Evolutionary conservation across 1,140 invertebrate species (phyloP).

Genomic region (Aphelenchoides fujianensis): DNA sequence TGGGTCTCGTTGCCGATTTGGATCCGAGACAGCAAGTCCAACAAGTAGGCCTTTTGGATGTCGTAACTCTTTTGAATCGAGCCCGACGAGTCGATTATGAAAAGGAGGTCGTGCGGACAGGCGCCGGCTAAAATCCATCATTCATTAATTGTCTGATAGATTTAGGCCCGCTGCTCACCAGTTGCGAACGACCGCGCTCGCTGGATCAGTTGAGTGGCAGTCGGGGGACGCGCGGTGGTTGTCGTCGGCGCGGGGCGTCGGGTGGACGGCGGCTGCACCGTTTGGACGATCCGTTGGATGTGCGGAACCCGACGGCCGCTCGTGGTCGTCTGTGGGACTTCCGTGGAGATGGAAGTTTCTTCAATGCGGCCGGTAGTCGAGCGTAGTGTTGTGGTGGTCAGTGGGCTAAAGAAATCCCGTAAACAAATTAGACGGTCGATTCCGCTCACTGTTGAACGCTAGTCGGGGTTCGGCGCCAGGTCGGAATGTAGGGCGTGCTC

Average conservation of each 20-base stretch:
- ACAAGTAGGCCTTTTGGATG: conserved; percentile 48
- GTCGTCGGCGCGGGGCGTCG: too few relatives aligned
- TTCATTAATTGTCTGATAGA: too few relatives aligned
- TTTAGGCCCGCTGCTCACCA: too few relatives aligned
- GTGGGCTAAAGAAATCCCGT: neutral
- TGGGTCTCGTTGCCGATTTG: conserved; percentile 38
- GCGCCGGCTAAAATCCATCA: conserved; percentile 30
- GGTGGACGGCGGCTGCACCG: neutral
- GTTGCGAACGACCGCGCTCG: neutral
- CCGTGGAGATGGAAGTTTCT: too few relatives aligned
- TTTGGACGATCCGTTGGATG: neutral
- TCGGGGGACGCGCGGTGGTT: neutral
- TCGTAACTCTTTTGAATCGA: conserved; percentile 53
- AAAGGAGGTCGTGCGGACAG: conserved; percentile 49
- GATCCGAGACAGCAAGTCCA: conserved; percentile 40
- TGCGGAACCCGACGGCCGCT: too few relatives aligned
- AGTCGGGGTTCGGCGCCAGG: conserved; percentile 20
- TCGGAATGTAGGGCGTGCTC: conserved; percentile 4
- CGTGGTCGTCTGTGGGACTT: too few relatives aligned
- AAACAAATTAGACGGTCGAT: neutral
- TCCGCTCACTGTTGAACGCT: conserved; percentile 19
- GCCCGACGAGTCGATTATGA: conserved; percentile 52
- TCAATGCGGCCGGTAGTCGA: too few relatives aligned
- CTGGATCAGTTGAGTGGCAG: neutral
- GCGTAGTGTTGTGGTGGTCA: conserved; percentile 17